A percentile compares a stretch with the other conserved stretches of the same genome.
Evolutionary conservation across 2,888 invertebrate genomes (phyloP).

Genomic region (Trilocha varians): DNA sequence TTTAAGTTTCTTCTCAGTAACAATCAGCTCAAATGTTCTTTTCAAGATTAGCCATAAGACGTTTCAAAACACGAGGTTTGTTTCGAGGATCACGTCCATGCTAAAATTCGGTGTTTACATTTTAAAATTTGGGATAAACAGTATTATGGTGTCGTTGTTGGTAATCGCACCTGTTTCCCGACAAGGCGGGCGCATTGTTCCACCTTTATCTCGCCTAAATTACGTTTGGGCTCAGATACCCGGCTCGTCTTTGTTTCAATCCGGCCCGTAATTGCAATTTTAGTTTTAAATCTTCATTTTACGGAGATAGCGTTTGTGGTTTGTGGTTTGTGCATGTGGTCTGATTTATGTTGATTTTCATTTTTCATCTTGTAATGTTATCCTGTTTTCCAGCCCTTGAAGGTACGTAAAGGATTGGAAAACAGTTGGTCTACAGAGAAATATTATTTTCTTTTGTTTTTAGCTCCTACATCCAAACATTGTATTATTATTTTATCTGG

Average conservation of each 20-base stretch:
- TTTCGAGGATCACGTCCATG: too few species aligned
- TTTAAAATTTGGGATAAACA: constrained; percentile 20
- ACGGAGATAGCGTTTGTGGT: not conserved
- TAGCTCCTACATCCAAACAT: too few species aligned
- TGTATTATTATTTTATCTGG: too few species aligned
- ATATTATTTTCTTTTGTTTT: too few species aligned
- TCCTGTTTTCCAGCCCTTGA: too few species aligned
- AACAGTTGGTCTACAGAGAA: too few species aligned
- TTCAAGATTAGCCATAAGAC: too few species aligned
- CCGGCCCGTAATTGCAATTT: constrained; percentile 22
- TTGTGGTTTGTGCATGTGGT: not conserved
- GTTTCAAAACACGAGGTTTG: too few species aligned
- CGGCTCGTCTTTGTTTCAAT: constrained; percentile 21
- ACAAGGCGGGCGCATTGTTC: constrained; percentile 39
- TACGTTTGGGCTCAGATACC: constrained; percentile 31
- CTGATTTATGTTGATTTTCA: not conserved
- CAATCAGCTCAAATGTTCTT: too few species aligned
- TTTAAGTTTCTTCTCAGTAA: too few species aligned
- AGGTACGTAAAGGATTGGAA: too few species aligned
- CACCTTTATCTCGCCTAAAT: constrained; percentile 48
- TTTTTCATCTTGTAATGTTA: not conserved
- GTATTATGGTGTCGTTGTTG: constrained; percentile 29
- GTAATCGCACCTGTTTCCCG: constrained; percentile 41
- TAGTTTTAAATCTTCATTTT: constrained; percentile 22
- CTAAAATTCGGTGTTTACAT: not conserved